Evolutionary conservation across 2,888 invertebrate genomes (phyloP).

Genomic region (Drosophila macrospina): DNA sequence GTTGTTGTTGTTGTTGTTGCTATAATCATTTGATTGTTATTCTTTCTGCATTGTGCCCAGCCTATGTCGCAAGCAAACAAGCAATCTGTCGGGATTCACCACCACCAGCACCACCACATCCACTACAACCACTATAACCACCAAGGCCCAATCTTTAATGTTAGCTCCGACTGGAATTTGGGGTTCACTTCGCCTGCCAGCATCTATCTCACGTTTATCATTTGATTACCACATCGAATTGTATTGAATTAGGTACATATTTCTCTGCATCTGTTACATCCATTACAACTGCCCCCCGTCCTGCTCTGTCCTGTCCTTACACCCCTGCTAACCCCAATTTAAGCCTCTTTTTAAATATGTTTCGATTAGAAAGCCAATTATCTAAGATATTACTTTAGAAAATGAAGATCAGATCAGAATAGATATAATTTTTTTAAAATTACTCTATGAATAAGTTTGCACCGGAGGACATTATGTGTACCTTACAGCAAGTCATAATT

Average conservation of each 20-base stretch:
- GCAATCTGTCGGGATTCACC: conserved; percentile 50
- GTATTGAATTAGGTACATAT: conserved; percentile 73
- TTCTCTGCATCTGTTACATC: conserved; percentile 25
- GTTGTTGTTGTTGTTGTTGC: conserved; percentile 47
- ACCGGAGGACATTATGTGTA: too few species aligned
- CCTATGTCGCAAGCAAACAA: conserved; percentile 33
- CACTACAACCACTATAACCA: conserved; percentile 23
- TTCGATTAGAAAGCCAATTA: too few species aligned
- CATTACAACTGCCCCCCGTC: background rate
- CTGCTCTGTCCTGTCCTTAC: background rate
- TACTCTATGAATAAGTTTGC: too few species aligned
- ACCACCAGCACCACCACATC: conserved; percentile 37
- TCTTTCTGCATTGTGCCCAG: conserved; percentile 64
- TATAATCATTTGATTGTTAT: conserved; percentile 77
- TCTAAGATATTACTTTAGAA: too few species aligned
- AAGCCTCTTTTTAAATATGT: too few species aligned
- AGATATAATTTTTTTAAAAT: too few species aligned
- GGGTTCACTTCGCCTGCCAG: conserved; percentile 54
- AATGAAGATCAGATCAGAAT: too few species aligned
- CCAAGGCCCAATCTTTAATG: conserved; percentile 19
- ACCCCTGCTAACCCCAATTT: too few species aligned
- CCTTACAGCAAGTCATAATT: too few species aligned
- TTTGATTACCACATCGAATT: conserved; percentile 80
- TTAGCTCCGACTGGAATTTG: conserved; percentile 16
- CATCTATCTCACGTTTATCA: conserved; percentile 60